phyloP scores from a whole-genome alignment of 2,113 vertebrate genomes.

The Myrmecophaga tridactyla region DNA sequence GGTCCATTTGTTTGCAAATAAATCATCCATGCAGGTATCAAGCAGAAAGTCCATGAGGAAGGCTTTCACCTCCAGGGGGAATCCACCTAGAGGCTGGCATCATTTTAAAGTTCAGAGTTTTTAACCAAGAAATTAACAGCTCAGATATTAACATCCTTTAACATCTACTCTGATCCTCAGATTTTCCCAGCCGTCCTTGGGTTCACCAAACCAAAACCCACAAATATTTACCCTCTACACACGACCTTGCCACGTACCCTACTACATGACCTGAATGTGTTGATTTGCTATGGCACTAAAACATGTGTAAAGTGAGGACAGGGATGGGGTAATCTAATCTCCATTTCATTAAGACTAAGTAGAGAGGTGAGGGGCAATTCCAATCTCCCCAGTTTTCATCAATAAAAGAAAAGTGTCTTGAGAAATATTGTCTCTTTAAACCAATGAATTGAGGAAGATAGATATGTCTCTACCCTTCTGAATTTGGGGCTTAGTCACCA shows the following conservation, averaged over 20 bases:
- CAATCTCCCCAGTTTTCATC: neutral
- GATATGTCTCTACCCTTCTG: neutral
- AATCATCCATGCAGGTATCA: conserved; percentile 84
- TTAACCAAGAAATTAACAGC: conserved; percentile 88
- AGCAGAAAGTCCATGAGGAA: conserved; percentile 88
- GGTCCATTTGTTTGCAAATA: conserved; percentile 90
- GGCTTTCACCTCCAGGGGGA: conserved; percentile 92
- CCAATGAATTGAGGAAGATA: neutral
- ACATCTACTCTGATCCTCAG: conserved; percentile 91
- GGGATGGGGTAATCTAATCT: neutral
- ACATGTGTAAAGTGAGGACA: neutral
- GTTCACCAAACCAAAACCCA: neutral
- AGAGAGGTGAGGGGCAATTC: accelerated
- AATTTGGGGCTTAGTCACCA: neutral
- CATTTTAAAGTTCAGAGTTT: conserved; percentile 91
- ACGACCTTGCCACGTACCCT: neutral
- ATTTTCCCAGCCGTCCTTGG: neutral
- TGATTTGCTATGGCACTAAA: neutral
- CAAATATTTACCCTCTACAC: too few relatives aligned
- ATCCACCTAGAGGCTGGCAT: conserved; percentile 89
- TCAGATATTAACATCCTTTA: conserved; percentile 92
- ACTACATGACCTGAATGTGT: neutral
- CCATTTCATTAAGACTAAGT: neutral
- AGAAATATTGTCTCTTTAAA: neutral
- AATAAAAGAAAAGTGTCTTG: neutral